Conservation (phyloP, 2,888 invertebrate genomes). For the Aphodius granarius region DNA sequence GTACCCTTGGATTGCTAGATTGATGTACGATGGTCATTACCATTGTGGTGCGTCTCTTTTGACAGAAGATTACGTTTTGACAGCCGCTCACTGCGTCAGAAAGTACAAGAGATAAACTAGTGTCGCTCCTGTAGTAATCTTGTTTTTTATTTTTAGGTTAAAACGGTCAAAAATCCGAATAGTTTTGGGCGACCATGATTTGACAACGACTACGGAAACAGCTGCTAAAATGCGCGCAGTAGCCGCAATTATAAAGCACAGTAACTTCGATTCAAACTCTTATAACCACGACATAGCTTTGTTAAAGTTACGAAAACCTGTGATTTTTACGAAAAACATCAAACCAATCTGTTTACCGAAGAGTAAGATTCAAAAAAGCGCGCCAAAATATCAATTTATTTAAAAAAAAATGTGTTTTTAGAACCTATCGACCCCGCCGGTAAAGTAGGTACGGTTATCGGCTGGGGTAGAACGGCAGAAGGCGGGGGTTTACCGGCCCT, state of each 20-base stretch:
- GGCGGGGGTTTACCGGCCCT: constrained; percentile 78
- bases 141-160: constrained; percentile 58
- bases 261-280: constrained; percentile 81
- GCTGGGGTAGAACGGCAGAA: constrained; percentile 84
- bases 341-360: constrained; percentile 77
- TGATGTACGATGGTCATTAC: constrained; percentile 86
- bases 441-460: constrained; percentile 76
- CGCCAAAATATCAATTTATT: background rate
- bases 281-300: constrained; percentile 87
- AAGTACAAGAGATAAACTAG: constrained; percentile 57
- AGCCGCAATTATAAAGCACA: constrained; percentile 74
- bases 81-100: constrained; percentile 85
- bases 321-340: constrained; percentile 73
- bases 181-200: constrained; percentile 83
- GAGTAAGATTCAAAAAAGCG: constrained; percentile 3
- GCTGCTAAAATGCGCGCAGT: constrained; percentile 82
- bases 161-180: constrained; percentile 80
- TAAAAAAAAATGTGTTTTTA: constrained; percentile 39
- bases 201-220: constrained; percentile 75
- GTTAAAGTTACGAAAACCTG: constrained; percentile 74
- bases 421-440: constrained; percentile 67
- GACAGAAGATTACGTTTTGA: constrained; percentile 81
- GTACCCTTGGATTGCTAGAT: constrained; percentile 85
- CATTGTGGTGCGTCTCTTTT: constrained; percentile 85
- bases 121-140: background rate